Percentiles rank a stretch among this genome's conserved stretches.
Conservation (phyloP, 2,113 vertebrate genomes). For the Cryptoleucopteryx plumbea region DNA sequence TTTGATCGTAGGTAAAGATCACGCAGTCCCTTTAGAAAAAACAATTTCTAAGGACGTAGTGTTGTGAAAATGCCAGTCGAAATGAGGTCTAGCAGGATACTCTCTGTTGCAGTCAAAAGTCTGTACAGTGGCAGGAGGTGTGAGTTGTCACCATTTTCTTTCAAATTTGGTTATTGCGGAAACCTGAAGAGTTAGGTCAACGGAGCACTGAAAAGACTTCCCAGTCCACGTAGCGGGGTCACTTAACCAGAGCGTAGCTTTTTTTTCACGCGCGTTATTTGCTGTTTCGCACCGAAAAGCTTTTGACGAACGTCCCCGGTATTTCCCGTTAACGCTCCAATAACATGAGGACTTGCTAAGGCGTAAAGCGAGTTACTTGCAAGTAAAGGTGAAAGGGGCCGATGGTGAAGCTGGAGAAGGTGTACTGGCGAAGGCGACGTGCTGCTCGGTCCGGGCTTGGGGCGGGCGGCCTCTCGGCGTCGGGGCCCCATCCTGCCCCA, state of each 20-base stretch:
- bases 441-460: no score
- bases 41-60: not conserved
- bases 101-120: not conserved
- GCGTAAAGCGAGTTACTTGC: rapidly evolving
- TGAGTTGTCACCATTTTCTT: not conserved
- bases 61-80: not conserved
- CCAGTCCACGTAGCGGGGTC: rapidly evolving
- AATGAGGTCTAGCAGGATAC: not conserved
- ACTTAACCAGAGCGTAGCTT: not conserved
- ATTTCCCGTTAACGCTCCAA: rapidly evolving
- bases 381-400: rapidly evolving
- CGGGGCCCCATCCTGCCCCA: no score
- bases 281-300: not conserved
- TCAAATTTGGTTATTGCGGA: not conserved
- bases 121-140: not conserved
- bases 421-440: no score
- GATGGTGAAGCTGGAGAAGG: no score
- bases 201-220: not conserved
- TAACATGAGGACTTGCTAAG: not conserved
- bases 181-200: not conserved
- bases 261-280: rapidly evolving
- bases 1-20: not conserved
- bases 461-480: no score
- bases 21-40: not conserved
- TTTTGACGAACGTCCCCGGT: rapidly evolving